Evolutionary conservation across 2,888 invertebrate species (phyloP), one percentile per base, ranked within the genome.

Genomic region (Papilio gigon): DNA sequence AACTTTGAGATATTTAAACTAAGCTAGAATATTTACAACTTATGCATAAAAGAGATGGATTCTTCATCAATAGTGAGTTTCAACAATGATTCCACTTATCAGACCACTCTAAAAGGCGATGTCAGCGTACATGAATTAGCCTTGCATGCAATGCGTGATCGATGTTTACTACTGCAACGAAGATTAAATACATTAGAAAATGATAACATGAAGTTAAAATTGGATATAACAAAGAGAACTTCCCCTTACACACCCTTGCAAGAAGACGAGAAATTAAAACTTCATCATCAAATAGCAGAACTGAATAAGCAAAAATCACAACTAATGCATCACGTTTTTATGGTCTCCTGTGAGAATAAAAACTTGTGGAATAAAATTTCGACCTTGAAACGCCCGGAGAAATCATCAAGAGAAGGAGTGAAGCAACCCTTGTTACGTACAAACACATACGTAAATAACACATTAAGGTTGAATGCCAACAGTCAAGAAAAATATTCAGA

Each of bases 261-360:
- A 78, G 88, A 89, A 70, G 86, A 89, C 62, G 94, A 94, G 77
- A 87, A 92, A 64, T 81, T 89, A 69, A 77, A 80, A 37, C 81
- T 95, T n/a, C 89, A 94, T 71, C 93, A 93, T 73, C 94, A 94
- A 83, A 92, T 96, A 25, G 93, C 94, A 22, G 95, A 95, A 72
- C 87, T 97, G 67, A 93, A 92, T 14, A 95, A 95, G 76, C 96
- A 96, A 80, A 97, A 96, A 79, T 93, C 94, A 0, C 96, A 96
- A 79, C 87, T 97, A 0, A 93, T 94, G 76, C 95, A 96, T 80
- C 96, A 96, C 79, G 93, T 96, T 35, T 94, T 93, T 76, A 96
- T 97, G 95, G 96, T 97, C 11, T 95, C 96, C 3, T 93, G 94
- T 76, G 97, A 97, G 84, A 97, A 97, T 82, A 94, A 95, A 77